phyloP scores from a whole-genome alignment of 2,888 invertebrate species.

The Torymus aiolomorphi region DNA sequence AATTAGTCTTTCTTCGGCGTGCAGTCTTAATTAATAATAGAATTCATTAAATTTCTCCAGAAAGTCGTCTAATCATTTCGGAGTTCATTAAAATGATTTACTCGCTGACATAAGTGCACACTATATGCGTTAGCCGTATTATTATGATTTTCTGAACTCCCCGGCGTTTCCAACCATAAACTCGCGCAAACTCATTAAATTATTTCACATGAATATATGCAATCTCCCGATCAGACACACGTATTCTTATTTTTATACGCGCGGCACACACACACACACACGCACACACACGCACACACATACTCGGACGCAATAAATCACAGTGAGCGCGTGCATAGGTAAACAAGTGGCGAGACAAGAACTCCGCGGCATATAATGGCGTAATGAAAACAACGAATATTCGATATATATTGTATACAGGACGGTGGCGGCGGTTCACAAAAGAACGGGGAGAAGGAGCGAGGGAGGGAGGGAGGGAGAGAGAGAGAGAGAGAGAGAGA shows the following conservation, averaged over 20 bases:
- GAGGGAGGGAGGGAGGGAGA: no score
- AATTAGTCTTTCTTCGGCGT: no score
- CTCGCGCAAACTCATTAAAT: conserved; percentile 38
- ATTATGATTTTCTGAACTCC: conserved; percentile 36
- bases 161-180: conserved; percentile 37
- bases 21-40: conserved; percentile 25
- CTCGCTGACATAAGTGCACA: conserved; percentile 33
- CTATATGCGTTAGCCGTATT: conserved; percentile 8
- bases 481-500: no score
- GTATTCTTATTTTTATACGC: background rate
- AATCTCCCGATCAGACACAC: conserved; percentile 39
- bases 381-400: conserved; percentile 36
- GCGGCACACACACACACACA: background rate
- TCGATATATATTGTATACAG: background rate
- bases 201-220: conserved; percentile 47
- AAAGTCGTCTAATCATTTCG: conserved; percentile 41
- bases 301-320: background rate
- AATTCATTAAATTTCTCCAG: conserved; percentile 25
- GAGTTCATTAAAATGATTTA: conserved; percentile 55
- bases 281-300: background rate
- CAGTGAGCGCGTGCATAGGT: background rate
- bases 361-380: background rate
- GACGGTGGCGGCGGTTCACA: conserved; percentile 1
- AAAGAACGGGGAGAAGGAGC: conserved; percentile 12
- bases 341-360: no score